Conservation (phyloP, 2,113 vertebrate species). For the Phylloscopus trochilus region DNA sequence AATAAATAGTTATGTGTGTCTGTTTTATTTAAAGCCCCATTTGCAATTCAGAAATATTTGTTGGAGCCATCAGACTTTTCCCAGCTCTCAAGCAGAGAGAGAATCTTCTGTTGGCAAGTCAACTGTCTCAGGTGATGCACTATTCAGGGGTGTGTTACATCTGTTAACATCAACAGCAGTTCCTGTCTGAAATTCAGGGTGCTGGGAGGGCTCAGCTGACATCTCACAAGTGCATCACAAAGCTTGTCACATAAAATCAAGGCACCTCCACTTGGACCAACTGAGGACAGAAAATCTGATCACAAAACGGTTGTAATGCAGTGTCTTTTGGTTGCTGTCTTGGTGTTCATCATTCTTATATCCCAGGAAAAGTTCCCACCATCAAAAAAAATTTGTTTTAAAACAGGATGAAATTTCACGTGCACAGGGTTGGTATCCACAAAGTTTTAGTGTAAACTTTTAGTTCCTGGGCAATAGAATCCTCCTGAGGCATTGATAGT, state of each 20-base stretch:
- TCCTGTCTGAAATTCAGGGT: background rate
- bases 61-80: background rate
- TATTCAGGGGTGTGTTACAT: background rate
- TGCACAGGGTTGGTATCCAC: background rate
- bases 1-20: background rate
- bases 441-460: background rate
- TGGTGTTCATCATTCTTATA: background rate
- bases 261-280: background rate
- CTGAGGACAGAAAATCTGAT: background rate
- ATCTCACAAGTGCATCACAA: background rate
- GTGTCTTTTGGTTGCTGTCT: background rate
- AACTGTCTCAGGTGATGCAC: fast-evolving
- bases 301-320: background rate
- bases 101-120: background rate
- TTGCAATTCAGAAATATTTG: background rate
- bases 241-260: background rate
- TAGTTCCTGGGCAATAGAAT: background rate
- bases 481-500: background rate
- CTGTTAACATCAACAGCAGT: background rate
- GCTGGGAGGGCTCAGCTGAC: background rate
- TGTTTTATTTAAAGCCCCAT: background rate
- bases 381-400: background rate
- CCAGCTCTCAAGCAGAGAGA: background rate
- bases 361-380: background rate
- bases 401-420: background rate